These are phyloP conservation scores for Mellilla xanthometata DNA, from an alignment of 2,888 invertebrate genomes.

Conservation along the genomic window DNA sequence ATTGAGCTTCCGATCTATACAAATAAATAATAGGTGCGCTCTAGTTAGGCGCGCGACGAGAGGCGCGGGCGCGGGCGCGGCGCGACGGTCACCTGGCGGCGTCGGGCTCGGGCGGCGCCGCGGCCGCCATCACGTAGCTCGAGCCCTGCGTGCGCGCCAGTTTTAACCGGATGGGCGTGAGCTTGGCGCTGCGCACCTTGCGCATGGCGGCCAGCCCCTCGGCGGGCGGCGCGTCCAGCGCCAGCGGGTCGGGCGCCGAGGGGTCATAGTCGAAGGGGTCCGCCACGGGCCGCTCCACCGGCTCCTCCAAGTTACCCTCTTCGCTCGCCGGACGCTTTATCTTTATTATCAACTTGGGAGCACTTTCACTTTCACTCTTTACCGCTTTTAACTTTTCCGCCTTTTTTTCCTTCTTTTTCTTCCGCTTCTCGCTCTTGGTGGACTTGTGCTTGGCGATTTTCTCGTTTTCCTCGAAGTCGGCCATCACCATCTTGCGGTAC, in stretches of 20 bases:
- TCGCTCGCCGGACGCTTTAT: slow-evolving; percentile 82
- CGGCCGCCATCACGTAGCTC: slow-evolving; percentile 49
- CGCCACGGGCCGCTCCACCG: slow-evolving; percentile 53
- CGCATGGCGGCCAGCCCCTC: slow-evolving; percentile 70
- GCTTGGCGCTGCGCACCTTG: slow-evolving; percentile 85
- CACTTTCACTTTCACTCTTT: slow-evolving; percentile 79
- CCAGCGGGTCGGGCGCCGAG: slow-evolving; percentile 69
- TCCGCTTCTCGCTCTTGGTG: slow-evolving; percentile 66
- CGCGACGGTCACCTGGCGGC: slow-evolving; percentile 90
- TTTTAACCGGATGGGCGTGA: slow-evolving; percentile 92
- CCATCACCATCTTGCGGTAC: slow-evolving; percentile 91
- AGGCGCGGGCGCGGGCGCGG: slow-evolving; percentile 25
- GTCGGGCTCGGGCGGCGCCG: slow-evolving; percentile 83
- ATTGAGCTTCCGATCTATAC: slow-evolving; percentile 81
- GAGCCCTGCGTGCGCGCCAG: slow-evolving; percentile 91
- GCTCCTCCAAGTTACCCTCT: slow-evolving; percentile 50
- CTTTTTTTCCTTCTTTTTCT: slow-evolving; percentile 81
- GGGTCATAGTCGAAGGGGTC: slow-evolving; percentile 77
- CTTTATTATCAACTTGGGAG: slow-evolving; percentile 90
- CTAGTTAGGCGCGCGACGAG: slow-evolving; percentile 32
- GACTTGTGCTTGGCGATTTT: slow-evolving; percentile 73
- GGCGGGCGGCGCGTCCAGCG: slow-evolving; percentile 66
- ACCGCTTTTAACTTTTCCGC: slow-evolving; percentile 77
- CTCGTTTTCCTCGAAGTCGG: slow-evolving; percentile 89
- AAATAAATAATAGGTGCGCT: slow-evolving; percentile 73